Conservation (phyloP, 2,797 vertebrate genomes). For the Myoxocephalus aenaeus region DNA sequence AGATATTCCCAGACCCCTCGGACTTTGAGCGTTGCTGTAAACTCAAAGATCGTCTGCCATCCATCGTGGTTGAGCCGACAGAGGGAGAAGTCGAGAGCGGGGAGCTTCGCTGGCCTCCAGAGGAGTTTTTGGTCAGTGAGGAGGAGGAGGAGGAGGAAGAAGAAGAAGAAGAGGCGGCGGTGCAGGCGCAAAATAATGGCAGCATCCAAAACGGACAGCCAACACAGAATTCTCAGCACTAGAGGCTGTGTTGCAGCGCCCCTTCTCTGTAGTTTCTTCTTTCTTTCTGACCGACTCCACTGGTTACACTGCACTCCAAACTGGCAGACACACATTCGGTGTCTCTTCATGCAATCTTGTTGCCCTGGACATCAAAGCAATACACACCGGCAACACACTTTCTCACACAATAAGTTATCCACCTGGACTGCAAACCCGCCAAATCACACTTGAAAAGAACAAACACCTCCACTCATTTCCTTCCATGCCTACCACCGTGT, state of each 20-base stretch:
- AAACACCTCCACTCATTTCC: slow-evolving; percentile 35
- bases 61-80: slow-evolving; percentile 96
- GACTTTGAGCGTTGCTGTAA: slow-evolving; percentile 98
- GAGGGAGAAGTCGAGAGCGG: slow-evolving; percentile 98
- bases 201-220: slow-evolving; percentile 78
- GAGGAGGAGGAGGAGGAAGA: slow-evolving; percentile 83
- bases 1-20: slow-evolving; percentile 98
- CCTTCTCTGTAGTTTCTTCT: not conserved
- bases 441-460: slow-evolving; percentile 33
- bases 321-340: slow-evolving; percentile 37
- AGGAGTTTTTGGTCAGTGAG: slow-evolving; percentile 93
- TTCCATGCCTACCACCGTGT: slow-evolving; percentile 28
- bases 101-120: slow-evolving; percentile 97
- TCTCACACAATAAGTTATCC: slow-evolving; percentile 24
- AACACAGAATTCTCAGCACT: slow-evolving; percentile 79
- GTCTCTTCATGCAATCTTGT: slow-evolving; percentile 37
- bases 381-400: slow-evolving; percentile 30
- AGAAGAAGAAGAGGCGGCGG: slow-evolving; percentile 78
- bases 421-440: slow-evolving; percentile 37
- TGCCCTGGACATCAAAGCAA: slow-evolving; percentile 59
- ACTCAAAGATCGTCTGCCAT: slow-evolving; percentile 96
- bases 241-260: slow-evolving; percentile 56
- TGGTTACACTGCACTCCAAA: slow-evolving; percentile 62
- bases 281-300: slow-evolving; percentile 49
- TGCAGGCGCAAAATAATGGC: slow-evolving; percentile 69